Conservation (phyloP, 2,113 vertebrate species). For the Misgurnus mizolepis region DNA sequence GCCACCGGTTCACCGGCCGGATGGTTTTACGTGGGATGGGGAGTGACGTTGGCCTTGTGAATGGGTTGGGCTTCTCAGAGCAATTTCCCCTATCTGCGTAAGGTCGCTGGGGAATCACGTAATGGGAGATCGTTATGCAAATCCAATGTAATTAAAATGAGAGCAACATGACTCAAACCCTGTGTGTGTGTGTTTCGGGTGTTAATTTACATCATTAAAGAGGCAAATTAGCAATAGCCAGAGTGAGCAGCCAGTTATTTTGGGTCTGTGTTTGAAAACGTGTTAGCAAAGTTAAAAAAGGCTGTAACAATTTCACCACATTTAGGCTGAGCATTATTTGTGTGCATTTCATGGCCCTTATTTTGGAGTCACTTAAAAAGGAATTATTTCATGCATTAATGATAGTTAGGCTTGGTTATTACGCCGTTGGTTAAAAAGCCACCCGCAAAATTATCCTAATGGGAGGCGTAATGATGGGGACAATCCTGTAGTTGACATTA, state of each 20-base stretch:
- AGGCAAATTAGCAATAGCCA: constrained; percentile 65
- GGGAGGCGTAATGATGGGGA: constrained; percentile 13
- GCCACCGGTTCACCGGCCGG: neutral
- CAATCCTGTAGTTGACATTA: constrained; percentile 22
- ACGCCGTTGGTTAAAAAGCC: constrained; percentile 22
- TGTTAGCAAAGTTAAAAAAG: constrained; percentile 8
- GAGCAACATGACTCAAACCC: constrained; percentile 53
- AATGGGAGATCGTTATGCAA: constrained; percentile 72
- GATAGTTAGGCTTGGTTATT: constrained; percentile 28
- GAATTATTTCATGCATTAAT: constrained; percentile 36
- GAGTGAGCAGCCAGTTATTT: constrained; percentile 45
- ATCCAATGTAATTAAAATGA: constrained; percentile 73
- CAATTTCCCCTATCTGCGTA: constrained; percentile 58
- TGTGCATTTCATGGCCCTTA: constrained; percentile 16
- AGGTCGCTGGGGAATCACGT: constrained; percentile 61
- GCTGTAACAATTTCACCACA: constrained; percentile 29
- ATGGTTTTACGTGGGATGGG: constrained; percentile 20
- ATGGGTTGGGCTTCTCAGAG: constrained; percentile 46
- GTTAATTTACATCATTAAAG: constrained; percentile 66
- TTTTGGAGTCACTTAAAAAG: constrained; percentile 33
- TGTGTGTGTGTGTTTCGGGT: constrained; percentile 42
- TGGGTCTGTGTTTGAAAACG: constrained; percentile 34
- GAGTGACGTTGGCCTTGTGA: constrained; percentile 44
- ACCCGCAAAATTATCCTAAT: constrained; percentile 1
- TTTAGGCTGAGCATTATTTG: constrained; percentile 16